Percentiles rank a stretch among this genome's conserved stretches.
These are phyloP conservation scores for Brachyistius frenatus DNA, from an alignment of 2,113 vertebrate species.

Conservation along the genomic window DNA sequence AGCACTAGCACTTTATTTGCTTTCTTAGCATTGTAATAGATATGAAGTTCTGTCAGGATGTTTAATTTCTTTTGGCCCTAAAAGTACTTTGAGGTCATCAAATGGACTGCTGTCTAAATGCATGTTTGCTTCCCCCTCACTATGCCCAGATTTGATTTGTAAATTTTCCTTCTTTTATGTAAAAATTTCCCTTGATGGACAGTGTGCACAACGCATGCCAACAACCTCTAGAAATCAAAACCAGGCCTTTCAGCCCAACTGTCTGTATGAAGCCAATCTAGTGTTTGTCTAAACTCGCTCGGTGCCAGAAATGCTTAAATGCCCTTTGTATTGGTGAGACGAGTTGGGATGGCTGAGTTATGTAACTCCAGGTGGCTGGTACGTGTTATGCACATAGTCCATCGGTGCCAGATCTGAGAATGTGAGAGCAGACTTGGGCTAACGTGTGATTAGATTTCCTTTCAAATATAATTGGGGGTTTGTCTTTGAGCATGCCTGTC, in stretches of 20 bases:
- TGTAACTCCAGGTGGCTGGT: slow-evolving; percentile 35
- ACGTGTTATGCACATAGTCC: slow-evolving; percentile 47
- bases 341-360: slow-evolving; percentile 21
- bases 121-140: slow-evolving; percentile 68
- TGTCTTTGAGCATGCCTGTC: slow-evolving; percentile 32
- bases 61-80: slow-evolving; percentile 37
- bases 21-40: slow-evolving; percentile 23
- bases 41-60: not conserved
- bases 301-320: slow-evolving; percentile 27
- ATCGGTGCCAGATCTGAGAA: slow-evolving; percentile 39
- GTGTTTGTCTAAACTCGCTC: slow-evolving; percentile 7
- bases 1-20: slow-evolving; percentile 21
- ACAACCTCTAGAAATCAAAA: slow-evolving; percentile 31
- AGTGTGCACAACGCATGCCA: slow-evolving; percentile 45
- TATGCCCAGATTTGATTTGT: slow-evolving; percentile 45
- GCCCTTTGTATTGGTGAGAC: slow-evolving; percentile 8
- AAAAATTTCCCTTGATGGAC: slow-evolving; percentile 30
- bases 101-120: slow-evolving; percentile 59
- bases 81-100: slow-evolving; percentile 37
- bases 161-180: slow-evolving; percentile 29
- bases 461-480: slow-evolving; percentile 42
- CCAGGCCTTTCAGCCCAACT: slow-evolving; percentile 8
- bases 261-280: slow-evolving; percentile 4
- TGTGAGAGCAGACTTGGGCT: slow-evolving; percentile 43
- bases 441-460: slow-evolving; percentile 50